Base-by-base conservation (phyloP, 2,888 invertebrate species). In the Palloptera scutellata region DNA sequence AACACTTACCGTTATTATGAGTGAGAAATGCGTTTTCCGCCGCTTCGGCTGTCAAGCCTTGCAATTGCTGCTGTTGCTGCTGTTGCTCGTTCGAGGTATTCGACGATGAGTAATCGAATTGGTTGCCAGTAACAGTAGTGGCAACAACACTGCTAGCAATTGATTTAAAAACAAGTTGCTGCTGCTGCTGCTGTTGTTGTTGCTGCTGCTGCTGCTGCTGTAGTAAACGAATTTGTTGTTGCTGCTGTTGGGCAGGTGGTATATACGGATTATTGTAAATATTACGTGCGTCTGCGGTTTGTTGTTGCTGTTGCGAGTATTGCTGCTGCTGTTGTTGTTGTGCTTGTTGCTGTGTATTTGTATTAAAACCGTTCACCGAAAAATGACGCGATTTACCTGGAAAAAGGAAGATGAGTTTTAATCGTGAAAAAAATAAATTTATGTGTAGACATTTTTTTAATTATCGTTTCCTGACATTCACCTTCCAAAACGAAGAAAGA, bases 361-460 rank as follows among this genome's bases (percentile, higher is more conserved):
- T 76, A 83, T 89, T 88, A 75, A 84, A 75, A 74, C 83, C 84
- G 73, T 83, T 83, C 70, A 81, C 81, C 85, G 92, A 92, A 88
- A 93, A 93, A 85, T 93, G 90, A 84, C 93, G 92, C 85, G 89
- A 89, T 91, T 93, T 93, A 86, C 87, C 88, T 91, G 86, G 15
- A 87, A 79, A 75, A 72, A 75, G 61, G 70, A 40, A 58, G 10
- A 53, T 51, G 13, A 61, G 58, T 40, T 20, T 45, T 57, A 60
- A 60, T 52, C 13, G 11, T 52, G 19, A 4, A n/a, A 15, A 10
- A 13, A 12, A 45, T 15, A n/a, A n/a, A n/a, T n/a, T n/a, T n/a
- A n/a, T n/a, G n/a, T n/a, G n/a, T n/a, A n/a, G n/a, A n/a, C n/a
- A n/a, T n/a, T n/a, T n/a, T n/a, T n/a, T n/a, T n/a, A n/a, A n/a